A percentile compares a stretch with the other conserved stretches of the same genome.
These are phyloP conservation scores for Falco concolor DNA, from an alignment of 2,797 vertebrate genomes.

Conservation along the genomic window DNA sequence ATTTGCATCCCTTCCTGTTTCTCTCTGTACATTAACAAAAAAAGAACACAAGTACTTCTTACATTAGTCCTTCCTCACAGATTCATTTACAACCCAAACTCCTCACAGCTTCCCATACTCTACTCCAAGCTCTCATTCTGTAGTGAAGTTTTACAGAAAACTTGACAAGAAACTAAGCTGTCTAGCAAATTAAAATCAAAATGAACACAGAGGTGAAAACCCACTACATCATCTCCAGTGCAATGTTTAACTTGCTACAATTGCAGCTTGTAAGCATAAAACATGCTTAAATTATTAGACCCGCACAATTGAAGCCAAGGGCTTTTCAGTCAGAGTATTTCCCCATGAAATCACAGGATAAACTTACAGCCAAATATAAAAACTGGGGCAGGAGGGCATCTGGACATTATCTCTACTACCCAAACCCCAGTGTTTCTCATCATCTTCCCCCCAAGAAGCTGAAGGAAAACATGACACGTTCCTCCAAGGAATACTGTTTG, in stretches of 20 bases:
- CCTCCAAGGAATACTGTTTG: not conserved
- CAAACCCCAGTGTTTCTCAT: not conserved
- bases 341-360: not conserved
- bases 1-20: not conserved
- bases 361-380: not conserved
- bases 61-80: not conserved
- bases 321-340: not conserved
- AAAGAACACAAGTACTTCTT: not conserved
- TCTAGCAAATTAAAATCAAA: not conserved
- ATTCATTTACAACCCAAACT: not conserved
- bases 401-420: not conserved
- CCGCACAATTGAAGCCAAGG: not conserved
- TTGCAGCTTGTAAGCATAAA: not conserved
- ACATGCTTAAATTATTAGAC: not conserved
- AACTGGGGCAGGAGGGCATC: not conserved
- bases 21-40: not conserved
- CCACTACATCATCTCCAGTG: not conserved
- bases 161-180: not conserved
- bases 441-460: accelerated
- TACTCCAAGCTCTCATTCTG: not conserved
- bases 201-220: not conserved
- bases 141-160: not conserved
- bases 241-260: too few relatives aligned
- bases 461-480: not conserved
- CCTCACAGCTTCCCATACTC: not conserved